Conservation (phyloP, 2,113 vertebrate species). For the Salminus brasiliensis region DNA sequence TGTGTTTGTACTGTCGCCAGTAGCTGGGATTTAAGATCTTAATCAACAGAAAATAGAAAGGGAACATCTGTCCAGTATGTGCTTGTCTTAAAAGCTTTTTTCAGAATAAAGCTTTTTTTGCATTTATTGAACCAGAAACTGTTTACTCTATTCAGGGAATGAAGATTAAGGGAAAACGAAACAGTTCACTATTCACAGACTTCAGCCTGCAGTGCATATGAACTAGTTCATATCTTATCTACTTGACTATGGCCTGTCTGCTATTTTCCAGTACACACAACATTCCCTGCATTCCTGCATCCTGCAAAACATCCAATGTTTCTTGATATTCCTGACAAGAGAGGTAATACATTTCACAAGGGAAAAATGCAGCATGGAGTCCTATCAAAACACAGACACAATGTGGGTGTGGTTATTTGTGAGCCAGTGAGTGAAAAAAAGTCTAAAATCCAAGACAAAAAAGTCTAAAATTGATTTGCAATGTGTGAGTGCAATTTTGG, state of each 20-base stretch:
- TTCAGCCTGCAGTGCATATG: neutral
- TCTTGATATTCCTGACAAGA: neutral
- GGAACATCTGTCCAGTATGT: neutral
- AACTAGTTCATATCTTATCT: neutral
- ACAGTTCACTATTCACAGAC: neutral
- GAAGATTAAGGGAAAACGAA: neutral
- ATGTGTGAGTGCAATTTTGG: neutral
- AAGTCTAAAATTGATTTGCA: neutral
- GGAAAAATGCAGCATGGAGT: neutral
- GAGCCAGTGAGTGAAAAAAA: neutral
- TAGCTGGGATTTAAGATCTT: constrained; percentile 12
- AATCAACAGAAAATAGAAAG: constrained; percentile 19
- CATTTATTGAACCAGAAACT: neutral
- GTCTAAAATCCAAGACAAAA: neutral
- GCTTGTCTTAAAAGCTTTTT: neutral
- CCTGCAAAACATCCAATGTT: neutral
- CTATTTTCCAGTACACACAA: neutral
- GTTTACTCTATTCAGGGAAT: neutral
- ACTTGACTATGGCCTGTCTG: neutral
- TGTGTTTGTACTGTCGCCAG: neutral
- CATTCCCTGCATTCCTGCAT: neutral
- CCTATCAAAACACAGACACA: neutral
- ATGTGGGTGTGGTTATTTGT: neutral
- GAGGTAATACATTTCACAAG: neutral
- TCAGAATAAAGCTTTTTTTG: neutral